phyloP scores from a whole-genome alignment of 2,797 vertebrate genomes.

The Heterohyrax brucei region DNA sequence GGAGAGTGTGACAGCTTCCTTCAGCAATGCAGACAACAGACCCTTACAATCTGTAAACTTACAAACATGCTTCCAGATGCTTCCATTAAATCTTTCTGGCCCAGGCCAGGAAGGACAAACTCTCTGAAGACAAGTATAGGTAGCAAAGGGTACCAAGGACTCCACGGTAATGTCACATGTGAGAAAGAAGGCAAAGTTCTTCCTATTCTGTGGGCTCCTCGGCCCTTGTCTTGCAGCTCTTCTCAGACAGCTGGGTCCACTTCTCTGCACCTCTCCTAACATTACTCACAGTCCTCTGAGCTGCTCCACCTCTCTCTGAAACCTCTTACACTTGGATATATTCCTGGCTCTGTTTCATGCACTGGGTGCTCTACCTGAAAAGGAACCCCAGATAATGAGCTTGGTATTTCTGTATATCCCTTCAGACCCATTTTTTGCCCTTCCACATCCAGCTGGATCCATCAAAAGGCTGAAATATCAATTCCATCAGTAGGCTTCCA shows the following conservation, averaged over 20 bases:
- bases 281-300: neutral
- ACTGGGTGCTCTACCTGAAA: neutral
- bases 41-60: neutral
- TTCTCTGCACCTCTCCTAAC: neutral
- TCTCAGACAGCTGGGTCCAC: neutral
- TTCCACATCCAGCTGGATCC: neutral
- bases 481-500: neutral
- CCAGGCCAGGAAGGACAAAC: neutral
- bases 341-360: constrained; percentile 5
- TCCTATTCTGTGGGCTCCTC: neutral
- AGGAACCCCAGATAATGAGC: neutral
- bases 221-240: neutral
- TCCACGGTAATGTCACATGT: neutral
- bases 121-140: neutral
- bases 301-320: neutral
- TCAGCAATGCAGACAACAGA: neutral
- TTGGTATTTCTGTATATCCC: neutral
- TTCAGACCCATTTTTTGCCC: neutral
- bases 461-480: neutral
- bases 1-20: neutral
- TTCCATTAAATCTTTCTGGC: neutral
- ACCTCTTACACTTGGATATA: neutral
- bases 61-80: neutral
- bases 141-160: neutral
- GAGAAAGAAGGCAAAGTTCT: neutral